A percentile compares a stretch with the other conserved stretches of the same genome.
Conservation (phyloP, 64 coral and sea anemone genomes). For the Pocillopora verrucosa region DNA sequence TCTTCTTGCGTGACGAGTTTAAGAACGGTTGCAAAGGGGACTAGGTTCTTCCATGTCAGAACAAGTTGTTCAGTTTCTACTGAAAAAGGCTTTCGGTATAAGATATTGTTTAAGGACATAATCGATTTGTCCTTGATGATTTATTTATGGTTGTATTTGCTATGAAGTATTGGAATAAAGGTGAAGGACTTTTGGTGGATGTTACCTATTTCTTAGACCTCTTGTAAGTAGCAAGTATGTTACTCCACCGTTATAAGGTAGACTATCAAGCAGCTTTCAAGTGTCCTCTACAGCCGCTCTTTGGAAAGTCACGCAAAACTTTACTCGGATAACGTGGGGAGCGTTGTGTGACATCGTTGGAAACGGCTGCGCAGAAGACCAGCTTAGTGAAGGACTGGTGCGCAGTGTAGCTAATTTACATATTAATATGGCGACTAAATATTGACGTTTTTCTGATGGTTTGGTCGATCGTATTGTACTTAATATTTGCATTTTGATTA, state of each 20-base stretch:
- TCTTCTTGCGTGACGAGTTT: too few relatives aligned
- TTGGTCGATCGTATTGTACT: background rate
- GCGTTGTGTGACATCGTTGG: too few relatives aligned
- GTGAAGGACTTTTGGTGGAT: background rate
- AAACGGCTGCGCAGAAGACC: background rate
- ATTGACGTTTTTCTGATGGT: background rate
- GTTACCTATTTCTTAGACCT: background rate
- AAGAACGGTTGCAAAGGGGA: too few relatives aligned
- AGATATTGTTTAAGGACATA: background rate
- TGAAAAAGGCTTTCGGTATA: too few relatives aligned
- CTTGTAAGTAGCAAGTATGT: too few relatives aligned
- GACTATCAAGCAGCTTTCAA: too few relatives aligned
- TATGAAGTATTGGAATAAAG: background rate
- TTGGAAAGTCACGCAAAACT: too few relatives aligned
- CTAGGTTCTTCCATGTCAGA: too few relatives aligned
- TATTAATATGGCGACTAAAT: constrained; percentile 29
- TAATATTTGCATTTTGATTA: constrained; percentile 27
- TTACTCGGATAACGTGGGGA: too few relatives aligned
- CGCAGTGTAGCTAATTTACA: background rate
- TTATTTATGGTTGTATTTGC: background rate
- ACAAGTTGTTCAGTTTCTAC: too few relatives aligned
- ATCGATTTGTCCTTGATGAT: background rate
- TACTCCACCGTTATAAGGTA: too few relatives aligned
- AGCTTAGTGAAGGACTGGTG: background rate
- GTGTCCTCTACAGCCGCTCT: too few relatives aligned